Evolutionary conservation across 2,113 vertebrate genomes (phyloP).

Genomic region (Patagioenas fasciata): DNA sequence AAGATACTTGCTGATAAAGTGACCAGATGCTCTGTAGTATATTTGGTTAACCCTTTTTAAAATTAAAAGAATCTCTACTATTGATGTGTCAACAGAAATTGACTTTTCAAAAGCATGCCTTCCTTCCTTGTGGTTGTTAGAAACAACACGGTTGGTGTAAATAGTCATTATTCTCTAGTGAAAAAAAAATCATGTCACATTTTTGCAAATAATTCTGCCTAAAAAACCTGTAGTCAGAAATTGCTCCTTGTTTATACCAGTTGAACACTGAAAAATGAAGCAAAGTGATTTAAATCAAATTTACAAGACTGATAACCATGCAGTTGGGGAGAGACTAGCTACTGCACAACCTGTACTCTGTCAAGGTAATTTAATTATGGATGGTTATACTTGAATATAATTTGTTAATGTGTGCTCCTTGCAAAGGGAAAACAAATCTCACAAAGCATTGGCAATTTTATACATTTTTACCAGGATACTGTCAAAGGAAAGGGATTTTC

Average conservation of each 20-base stretch:
- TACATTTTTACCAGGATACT: constrained; percentile 63
- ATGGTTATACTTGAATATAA: constrained; percentile 69
- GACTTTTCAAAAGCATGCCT: not conserved
- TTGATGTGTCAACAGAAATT: not conserved
- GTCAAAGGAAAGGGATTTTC: constrained; percentile 60
- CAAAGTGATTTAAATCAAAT: constrained; percentile 49
- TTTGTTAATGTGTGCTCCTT: constrained; percentile 67
- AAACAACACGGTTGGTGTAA: not conserved
- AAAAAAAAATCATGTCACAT: not conserved
- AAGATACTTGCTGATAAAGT: not conserved
- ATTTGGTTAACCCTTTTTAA: not conserved
- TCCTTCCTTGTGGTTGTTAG: not conserved
- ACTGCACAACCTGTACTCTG: constrained; percentile 60
- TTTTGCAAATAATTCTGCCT: not conserved
- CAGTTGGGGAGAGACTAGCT: constrained; percentile 7
- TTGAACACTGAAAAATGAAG: constrained; percentile 44
- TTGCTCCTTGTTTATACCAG: constrained; percentile 20
- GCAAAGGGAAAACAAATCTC: constrained; percentile 49
- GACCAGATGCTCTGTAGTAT: not conserved
- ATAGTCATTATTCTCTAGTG: not conserved
- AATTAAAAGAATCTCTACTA: not conserved
- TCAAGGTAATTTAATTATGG: constrained; percentile 71
- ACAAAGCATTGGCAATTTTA: constrained; percentile 55
- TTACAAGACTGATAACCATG: constrained; percentile 39
- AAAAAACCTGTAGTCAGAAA: constrained; percentile 14